Evolutionary conservation across 2,888 invertebrate species (phyloP), one percentile per base, ranked within the genome.

Genomic region (Tyria jacobaeae): DNA sequence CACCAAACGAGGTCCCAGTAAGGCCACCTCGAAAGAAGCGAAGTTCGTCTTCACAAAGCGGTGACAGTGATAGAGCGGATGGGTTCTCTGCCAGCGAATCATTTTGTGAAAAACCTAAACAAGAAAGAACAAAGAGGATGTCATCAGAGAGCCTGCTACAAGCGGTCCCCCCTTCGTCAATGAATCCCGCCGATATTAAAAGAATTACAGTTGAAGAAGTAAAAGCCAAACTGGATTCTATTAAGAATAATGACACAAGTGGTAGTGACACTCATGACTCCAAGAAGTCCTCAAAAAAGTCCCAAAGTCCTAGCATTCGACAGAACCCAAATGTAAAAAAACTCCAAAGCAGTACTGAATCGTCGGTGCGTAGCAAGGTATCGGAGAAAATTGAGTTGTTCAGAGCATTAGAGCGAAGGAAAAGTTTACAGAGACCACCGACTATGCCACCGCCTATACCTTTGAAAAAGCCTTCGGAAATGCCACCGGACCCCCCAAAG

Each of bases 1-100:
- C 90, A 71, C 81, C 86, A 2, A 87, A 87, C 66, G 91, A 91
- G 24, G 88, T 94, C 21, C 96, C 97, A 0, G 91, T 96, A 0
- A 93, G 97, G 76, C 97, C 97, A 0, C 96, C 97, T 0, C 94
- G 97, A 60, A 96, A 96, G 75, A 97, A 97, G 85, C 95, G 96
- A 65, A 95, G 95, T 66, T 95, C 96, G 2, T 96, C 95, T 53
- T 95, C 96, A 2, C 82, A 95, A 37, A 95, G 95, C 73, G 95
- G 95, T 48, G 95, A 95, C 66, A 95, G 95, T 77, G 96, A 96
- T 68, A 91, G 94, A 75, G 92, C 94, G 44, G 95, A 95, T 68
- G 94, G 94, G 7, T 91, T 84, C 64, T 94, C 94, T 61, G 90
- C 90, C 9, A 88, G 87, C 64, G 94, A 91, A 79, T 94, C 82